Percentiles rank a stretch among this genome's conserved stretches.
phyloP scores from a whole-genome alignment of 2,797 vertebrate species.

The Forpus xanthops region DNA sequence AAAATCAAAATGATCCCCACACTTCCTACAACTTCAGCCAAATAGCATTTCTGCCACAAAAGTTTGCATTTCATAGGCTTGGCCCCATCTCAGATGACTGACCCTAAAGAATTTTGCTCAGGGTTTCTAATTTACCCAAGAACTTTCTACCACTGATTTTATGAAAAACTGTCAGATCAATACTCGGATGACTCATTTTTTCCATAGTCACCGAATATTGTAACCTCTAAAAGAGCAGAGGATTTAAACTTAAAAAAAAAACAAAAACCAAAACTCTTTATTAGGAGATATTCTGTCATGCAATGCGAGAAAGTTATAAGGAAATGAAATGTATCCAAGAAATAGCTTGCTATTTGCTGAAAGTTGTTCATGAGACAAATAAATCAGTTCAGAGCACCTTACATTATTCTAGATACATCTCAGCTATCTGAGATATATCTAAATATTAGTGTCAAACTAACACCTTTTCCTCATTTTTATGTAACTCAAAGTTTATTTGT shows the following conservation, averaged over 20 bases:
- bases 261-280: neutral
- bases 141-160: neutral
- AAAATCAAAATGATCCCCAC: neutral
- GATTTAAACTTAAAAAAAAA: neutral
- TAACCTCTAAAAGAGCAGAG: neutral
- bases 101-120: neutral
- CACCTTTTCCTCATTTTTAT: neutral
- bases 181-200: neutral
- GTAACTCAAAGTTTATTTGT: neutral
- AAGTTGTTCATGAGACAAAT: neutral
- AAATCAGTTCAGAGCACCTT: neutral
- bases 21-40: neutral
- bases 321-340: neutral
- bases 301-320: neutral
- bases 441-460: neutral
- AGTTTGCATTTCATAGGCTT: neutral
- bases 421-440: neutral
- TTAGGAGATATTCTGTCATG: neutral
- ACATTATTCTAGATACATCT: neutral
- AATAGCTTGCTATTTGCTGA: neutral
- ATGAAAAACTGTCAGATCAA: neutral
- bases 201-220: neutral
- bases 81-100: neutral
- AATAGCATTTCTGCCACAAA: neutral
- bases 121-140: neutral